Percentiles rank a stretch among this genome's conserved stretches.
Conservation (phyloP, 2,113 vertebrate species). For the Neoarius graeffei region DNA sequence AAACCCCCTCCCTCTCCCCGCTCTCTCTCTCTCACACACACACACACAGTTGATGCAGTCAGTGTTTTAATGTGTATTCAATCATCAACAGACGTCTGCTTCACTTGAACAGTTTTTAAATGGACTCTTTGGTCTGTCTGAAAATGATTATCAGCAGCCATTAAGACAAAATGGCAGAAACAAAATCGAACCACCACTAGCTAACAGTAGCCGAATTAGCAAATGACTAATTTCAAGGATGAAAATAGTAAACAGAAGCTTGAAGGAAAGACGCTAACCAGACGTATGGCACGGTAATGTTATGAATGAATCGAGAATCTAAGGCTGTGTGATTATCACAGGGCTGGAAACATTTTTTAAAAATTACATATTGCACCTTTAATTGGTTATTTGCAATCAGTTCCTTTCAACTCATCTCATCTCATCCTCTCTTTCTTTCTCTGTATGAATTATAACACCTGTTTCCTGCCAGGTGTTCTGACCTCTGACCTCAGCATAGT, state of each 20-base stretch:
- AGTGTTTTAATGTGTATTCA: background rate
- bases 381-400: background rate
- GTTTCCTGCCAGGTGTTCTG: background rate
- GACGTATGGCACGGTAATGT: background rate
- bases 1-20: conserved; percentile 10
- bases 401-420: background rate
- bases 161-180: background rate
- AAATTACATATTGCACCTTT: background rate
- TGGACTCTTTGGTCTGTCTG: background rate
- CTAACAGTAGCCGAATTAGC: background rate
- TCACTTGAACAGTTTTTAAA: background rate
- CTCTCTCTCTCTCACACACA: background rate
- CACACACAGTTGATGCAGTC: background rate
- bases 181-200: background rate
- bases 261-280: background rate
- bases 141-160: background rate
- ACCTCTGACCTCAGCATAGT: conserved; percentile 14
- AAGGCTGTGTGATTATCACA: background rate
- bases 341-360: background rate
- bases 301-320: background rate
- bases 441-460: conserved; percentile 38
- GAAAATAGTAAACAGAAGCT: background rate
- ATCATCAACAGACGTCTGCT: background rate
- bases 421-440: background rate
- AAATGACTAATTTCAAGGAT: background rate